Conservation (phyloP, 2,113 vertebrate species). For the Rutilus rutilus region DNA sequence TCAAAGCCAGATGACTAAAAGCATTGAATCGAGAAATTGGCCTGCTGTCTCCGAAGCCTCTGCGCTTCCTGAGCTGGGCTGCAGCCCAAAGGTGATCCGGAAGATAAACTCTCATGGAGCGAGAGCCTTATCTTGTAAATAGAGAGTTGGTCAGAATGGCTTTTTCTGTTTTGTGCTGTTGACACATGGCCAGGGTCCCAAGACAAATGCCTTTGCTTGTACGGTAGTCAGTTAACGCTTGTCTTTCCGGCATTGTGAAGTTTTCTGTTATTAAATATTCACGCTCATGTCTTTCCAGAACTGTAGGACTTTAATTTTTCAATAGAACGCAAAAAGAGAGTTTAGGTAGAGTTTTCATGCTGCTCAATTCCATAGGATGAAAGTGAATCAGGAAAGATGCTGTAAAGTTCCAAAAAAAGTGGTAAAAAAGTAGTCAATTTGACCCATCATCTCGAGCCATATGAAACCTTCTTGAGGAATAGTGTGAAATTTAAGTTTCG, state of each 20-base stretch:
- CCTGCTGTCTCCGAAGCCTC: conserved; percentile 31
- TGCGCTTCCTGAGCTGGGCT: conserved; percentile 22
- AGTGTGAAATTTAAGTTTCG: background rate
- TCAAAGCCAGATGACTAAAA: conserved; percentile 39
- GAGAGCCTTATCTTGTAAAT: conserved; percentile 59
- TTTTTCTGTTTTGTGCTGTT: conserved; percentile 29
- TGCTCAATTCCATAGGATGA: background rate
- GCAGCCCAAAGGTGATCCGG: conserved; percentile 59
- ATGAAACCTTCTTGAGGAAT: background rate
- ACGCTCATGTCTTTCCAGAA: background rate
- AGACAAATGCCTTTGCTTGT: conserved; percentile 5
- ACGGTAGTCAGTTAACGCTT: background rate
- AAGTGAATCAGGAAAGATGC: background rate
- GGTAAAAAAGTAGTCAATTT: background rate
- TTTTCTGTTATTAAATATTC: background rate
- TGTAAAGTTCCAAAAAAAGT: background rate
- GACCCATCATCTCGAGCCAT: background rate
- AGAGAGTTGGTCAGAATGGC: conserved; percentile 40
- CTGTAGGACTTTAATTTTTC: background rate
- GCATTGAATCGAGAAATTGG: conserved; percentile 45
- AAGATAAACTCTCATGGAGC: conserved; percentile 63
- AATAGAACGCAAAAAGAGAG: background rate
- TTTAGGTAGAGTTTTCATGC: background rate
- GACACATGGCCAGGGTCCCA: background rate
- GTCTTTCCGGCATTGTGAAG: background rate